These are phyloP conservation scores for Sinonovacula constricta DNA, from an alignment of 1,140 invertebrate species.

Conservation along the genomic window DNA sequence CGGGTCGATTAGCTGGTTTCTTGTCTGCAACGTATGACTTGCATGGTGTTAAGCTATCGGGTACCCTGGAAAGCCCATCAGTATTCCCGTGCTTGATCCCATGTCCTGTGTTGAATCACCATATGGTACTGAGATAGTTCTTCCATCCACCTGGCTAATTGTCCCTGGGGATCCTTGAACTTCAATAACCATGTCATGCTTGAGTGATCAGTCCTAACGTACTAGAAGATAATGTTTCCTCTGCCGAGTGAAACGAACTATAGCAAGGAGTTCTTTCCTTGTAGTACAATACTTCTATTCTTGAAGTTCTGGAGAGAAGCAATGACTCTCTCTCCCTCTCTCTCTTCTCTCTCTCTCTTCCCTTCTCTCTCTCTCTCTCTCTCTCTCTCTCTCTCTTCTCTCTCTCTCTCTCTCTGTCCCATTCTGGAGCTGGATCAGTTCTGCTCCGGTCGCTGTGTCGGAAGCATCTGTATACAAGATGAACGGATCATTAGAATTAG, in stretches of 20 bases:
- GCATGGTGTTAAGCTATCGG: not conserved
- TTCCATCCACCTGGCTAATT: slow-evolving; percentile 29
- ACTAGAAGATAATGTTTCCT: slow-evolving; percentile 33
- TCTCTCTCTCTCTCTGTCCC: slow-evolving; percentile 2
- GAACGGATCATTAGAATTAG: slow-evolving; percentile 6
- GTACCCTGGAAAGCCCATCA: slow-evolving; percentile 16
- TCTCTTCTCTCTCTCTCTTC: no score
- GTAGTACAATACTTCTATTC: slow-evolving; percentile 28
- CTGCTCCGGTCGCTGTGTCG: slow-evolving; percentile 4
- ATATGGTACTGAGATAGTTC: slow-evolving; percentile 22
- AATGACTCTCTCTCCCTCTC: not conserved
- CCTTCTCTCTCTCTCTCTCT: not conserved
- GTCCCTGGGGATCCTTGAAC: slow-evolving; percentile 26
- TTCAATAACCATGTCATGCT: slow-evolving; percentile 38
- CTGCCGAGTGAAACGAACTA: slow-evolving; percentile 35
- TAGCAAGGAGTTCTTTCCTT: slow-evolving; percentile 36
- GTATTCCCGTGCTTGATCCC: slow-evolving; percentile 8
- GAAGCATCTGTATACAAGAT: slow-evolving; percentile 30
- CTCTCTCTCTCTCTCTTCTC: slow-evolving; percentile 6
- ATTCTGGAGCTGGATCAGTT: slow-evolving; percentile 32
- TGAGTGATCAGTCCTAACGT: slow-evolving; percentile 24
- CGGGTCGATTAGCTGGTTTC: not conserved
- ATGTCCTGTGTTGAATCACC: slow-evolving; percentile 12
- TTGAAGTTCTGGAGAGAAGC: not conserved
- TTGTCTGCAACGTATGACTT: no score